A percentile compares a stretch with the other conserved stretches of the same genome.
Evolutionary conservation across 1,140 invertebrate species (phyloP).

Genomic region (Dendrolimus kikuchii): DNA sequence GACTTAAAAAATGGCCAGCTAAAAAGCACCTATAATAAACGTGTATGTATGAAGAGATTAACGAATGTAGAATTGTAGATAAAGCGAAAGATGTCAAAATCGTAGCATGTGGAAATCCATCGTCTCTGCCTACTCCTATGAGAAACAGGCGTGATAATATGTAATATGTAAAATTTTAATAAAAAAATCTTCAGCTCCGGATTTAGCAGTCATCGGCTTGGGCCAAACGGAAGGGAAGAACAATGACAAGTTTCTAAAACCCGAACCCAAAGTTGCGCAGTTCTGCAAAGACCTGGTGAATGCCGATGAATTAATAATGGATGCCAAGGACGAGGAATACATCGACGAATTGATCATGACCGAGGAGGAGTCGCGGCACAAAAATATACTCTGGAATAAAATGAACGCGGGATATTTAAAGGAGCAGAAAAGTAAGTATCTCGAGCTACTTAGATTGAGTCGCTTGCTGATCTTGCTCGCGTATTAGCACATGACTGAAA

Average conservation of each 20-base stretch:
- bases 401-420: slow-evolving; percentile 88
- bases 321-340: slow-evolving; percentile 95
- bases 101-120: no score
- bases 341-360: slow-evolving; percentile 90
- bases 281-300: slow-evolving; percentile 36
- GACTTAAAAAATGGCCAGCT: no score
- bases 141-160: no score
- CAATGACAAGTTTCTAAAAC: slow-evolving; percentile 41
- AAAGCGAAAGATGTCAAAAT: no score
- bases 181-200: slow-evolving; percentile 33
- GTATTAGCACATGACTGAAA: no score
- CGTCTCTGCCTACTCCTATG: no score
- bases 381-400: slow-evolving; percentile 88
- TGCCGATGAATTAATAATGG: slow-evolving; percentile 82
- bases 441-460: neutral
- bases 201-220: slow-evolving; percentile 51
- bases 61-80: no score
- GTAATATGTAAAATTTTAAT: neutral
- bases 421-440: slow-evolving; percentile 81
- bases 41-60: no score
- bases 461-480: no score
- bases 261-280: slow-evolving; percentile 32
- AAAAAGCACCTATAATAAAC: no score
- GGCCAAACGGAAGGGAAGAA: slow-evolving; percentile 37
- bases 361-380: slow-evolving; percentile 83